These are phyloP conservation scores for Strongylocentrotus purpuratus DNA, from an alignment of 35 echinoderm and acorn worm species.

Conservation along the genomic window DNA sequence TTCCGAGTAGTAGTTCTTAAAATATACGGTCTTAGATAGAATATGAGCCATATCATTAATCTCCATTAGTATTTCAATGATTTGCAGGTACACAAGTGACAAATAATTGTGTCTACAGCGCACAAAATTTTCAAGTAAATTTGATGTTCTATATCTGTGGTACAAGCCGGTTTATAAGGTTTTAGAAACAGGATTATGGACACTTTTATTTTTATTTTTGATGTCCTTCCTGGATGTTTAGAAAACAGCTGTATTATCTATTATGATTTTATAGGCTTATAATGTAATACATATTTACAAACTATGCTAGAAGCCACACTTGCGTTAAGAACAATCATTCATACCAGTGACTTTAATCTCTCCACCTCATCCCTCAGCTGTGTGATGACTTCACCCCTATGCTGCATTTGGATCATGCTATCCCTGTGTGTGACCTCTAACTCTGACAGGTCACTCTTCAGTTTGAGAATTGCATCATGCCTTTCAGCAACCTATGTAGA, in stretches of 20 bases:
- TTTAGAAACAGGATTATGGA: too few relatives aligned
- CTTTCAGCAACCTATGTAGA: constrained; percentile 80
- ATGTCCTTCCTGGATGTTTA: too few relatives aligned
- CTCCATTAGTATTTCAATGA: neutral
- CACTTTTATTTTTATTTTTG: too few relatives aligned
- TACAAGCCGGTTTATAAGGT: too few relatives aligned
- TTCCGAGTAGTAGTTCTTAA: too few relatives aligned
- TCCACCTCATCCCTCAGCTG: constrained; percentile 79
- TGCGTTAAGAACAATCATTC: neutral
- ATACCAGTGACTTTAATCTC: constrained; percentile 57
- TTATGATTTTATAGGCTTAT: too few relatives aligned
- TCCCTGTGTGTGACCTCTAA: constrained; percentile 85
- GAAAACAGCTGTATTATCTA: too few relatives aligned
- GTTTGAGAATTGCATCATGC: constrained; percentile 76
- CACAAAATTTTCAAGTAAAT: too few relatives aligned
- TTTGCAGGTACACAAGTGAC: neutral
- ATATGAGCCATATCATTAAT: neutral
- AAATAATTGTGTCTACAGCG: neutral
- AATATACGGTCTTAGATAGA: neutral
- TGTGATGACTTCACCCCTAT: constrained; percentile 82
- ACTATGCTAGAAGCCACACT: too few relatives aligned
- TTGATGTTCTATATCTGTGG: too few relatives aligned
- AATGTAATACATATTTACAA: too few relatives aligned
- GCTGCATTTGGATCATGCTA: constrained; percentile 74
- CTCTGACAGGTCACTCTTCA: constrained; percentile 63